A percentile compares a stretch with the other conserved stretches of the same genome.
These are phyloP conservation scores for Stenotaenia linearis DNA, from an alignment of 2,888 invertebrate species.

Conservation along the genomic window DNA sequence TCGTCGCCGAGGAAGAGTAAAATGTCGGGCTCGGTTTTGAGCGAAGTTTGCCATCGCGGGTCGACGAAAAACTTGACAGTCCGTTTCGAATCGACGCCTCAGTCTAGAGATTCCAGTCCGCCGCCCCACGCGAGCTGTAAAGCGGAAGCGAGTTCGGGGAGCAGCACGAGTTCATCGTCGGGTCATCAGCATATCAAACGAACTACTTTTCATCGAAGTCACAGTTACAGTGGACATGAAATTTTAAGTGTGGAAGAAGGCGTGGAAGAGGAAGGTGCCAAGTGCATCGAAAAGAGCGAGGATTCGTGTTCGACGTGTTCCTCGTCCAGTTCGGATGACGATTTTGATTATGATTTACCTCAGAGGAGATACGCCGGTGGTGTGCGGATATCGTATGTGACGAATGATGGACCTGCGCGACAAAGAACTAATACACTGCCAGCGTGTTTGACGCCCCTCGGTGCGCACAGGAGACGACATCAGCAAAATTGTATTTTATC, in stretches of 20 bases:
- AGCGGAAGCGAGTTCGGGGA: constrained; percentile 26
- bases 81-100: constrained; percentile 49
- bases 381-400: constrained; percentile 85
- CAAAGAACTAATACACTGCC: constrained; percentile 39
- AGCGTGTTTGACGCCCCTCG: constrained; percentile 44
- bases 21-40: not conserved
- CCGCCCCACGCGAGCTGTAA: constrained; percentile 30
- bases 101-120: constrained; percentile 26
- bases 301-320: constrained; percentile 82
- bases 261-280: not conserved
- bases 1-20: not conserved
- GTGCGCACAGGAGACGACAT: constrained; percentile 42
- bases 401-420: constrained; percentile 65
- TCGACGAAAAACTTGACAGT: constrained; percentile 46
- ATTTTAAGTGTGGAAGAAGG: not conserved
- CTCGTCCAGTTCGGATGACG: constrained; percentile 71
- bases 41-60: constrained; percentile 1
- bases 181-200: not conserved
- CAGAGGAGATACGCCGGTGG: constrained; percentile 72
- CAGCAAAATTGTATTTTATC: constrained; percentile 76
- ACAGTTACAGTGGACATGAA: constrained; percentile 39
- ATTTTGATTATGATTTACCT: constrained; percentile 73
- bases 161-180: not conserved
- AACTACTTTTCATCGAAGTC: constrained; percentile 38
- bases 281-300: constrained; percentile 50